These are phyloP conservation scores for Drosophila subpulchrella DNA, from an alignment of 1,140 invertebrate genomes.

Conservation along the genomic window DNA sequence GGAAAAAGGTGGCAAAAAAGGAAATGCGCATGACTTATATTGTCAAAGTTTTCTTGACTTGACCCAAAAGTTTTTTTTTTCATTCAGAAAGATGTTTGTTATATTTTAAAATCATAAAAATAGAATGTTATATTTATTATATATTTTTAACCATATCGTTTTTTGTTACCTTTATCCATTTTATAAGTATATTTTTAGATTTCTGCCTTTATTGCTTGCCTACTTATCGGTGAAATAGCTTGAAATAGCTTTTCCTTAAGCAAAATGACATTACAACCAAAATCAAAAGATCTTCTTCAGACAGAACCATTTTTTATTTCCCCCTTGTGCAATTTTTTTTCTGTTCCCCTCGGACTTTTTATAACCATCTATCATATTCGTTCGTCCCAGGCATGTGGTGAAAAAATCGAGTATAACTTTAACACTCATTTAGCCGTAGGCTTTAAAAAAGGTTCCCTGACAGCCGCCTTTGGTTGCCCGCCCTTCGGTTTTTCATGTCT, in stretches of 20 bases:
- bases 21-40: no score
- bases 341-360: neutral
- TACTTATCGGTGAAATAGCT: no score
- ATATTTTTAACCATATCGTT: no score
- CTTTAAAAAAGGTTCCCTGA: conserved; percentile 66
- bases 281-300: conserved; percentile 5
- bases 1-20: neutral
- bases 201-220: no score
- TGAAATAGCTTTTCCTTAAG: neutral
- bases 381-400: conserved; percentile 12
- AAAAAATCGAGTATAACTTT: conserved; percentile 48
- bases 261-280: neutral
- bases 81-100: neutral
- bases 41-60: neutral
- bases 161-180: no score
- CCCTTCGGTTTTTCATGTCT: conserved; percentile 16
- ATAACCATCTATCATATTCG: conserved; percentile 55
- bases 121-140: no score
- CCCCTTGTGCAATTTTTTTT: neutral
- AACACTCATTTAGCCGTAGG: conserved; percentile 60
- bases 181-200: no score
- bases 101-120: neutral
- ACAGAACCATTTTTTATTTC: conserved; percentile 9
- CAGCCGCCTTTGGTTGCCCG: conserved; percentile 9
- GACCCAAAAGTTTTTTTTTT: neutral